These are phyloP conservation scores for Chrysemys picta DNA, from an alignment of 2,113 vertebrate genomes.

Conservation along the genomic window DNA sequence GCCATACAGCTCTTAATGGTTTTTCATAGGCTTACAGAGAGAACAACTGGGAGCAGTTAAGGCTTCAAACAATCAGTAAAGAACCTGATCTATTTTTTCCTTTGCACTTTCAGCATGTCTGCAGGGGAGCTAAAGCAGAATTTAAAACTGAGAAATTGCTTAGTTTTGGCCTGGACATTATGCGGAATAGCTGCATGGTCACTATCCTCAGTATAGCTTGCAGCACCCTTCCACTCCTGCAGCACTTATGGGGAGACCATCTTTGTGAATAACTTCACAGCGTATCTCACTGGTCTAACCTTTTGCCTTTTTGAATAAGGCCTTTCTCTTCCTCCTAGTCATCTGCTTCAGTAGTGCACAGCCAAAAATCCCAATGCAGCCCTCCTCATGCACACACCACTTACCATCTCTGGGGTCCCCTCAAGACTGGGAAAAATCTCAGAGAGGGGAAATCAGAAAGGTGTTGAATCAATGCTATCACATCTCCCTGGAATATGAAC, in stretches of 20 bases:
- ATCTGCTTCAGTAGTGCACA: neutral
- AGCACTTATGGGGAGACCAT: neutral
- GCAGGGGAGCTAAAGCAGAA: neutral
- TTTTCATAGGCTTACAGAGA: neutral
- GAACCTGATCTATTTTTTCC: neutral
- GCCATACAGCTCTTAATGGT: neutral
- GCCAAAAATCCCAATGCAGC: too few species aligned
- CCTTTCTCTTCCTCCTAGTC: neutral
- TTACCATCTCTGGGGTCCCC: too few species aligned
- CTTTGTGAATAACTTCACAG: neutral
- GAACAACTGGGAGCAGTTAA: neutral
- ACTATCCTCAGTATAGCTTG: neutral
- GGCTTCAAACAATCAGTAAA: neutral
- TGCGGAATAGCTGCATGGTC: neutral
- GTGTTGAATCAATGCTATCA: too few species aligned
- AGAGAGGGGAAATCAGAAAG: too few species aligned
- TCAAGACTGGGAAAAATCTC: too few species aligned
- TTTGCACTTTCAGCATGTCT: neutral
- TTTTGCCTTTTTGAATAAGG: neutral
- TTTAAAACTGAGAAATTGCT: neutral
- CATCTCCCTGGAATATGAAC: too few species aligned
- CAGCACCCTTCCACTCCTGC: neutral
- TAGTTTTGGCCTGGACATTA: neutral
- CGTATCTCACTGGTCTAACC: neutral
- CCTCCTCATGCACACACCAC: too few species aligned